Conservation (phyloP, 2,797 vertebrate species). For the Sebastes flavidus region DNA sequence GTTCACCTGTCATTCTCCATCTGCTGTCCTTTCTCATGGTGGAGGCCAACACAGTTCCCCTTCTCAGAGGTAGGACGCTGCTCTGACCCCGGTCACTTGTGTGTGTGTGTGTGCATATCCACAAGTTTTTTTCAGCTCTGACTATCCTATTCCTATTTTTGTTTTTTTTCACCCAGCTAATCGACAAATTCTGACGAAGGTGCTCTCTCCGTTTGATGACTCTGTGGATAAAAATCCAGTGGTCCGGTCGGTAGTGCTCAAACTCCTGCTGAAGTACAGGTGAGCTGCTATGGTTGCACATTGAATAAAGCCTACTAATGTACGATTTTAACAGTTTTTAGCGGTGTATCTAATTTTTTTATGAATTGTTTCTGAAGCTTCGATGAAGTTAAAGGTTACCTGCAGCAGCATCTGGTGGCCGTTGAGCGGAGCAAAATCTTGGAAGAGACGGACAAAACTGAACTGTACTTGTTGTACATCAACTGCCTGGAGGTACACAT, state of each 20-base stretch:
- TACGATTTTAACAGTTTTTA: background rate
- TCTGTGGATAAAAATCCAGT: conserved; percentile 92
- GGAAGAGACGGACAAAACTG: conserved; percentile 84
- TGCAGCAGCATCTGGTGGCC: conserved; percentile 85
- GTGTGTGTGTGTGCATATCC: background rate
- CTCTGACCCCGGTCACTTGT: background rate
- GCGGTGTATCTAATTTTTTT: background rate
- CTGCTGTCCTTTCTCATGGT: conserved; percentile 89
- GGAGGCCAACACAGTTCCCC: conserved; percentile 44
- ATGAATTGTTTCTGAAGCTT: conserved; percentile 83
- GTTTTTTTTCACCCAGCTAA: conserved; percentile 51
- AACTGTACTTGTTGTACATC: conserved; percentile 91
- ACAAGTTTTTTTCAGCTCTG: background rate
- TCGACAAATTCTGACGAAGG: conserved; percentile 81
- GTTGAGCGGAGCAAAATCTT: conserved; percentile 86
- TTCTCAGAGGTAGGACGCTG: conserved; percentile 59
- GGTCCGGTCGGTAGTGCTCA: conserved; percentile 92
- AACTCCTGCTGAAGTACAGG: conserved; percentile 97
- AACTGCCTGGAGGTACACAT: conserved; percentile 91
- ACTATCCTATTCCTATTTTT: background rate
- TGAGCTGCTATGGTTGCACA: conserved; percentile 52
- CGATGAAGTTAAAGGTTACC: conserved; percentile 84
- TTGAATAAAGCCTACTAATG: background rate
- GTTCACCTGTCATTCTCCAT: conserved; percentile 79
- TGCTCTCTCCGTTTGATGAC: conserved; percentile 93